Base-by-base conservation (phyloP, 2,888 invertebrate genomes). In the Aleiodes leptofemur region DNA sequence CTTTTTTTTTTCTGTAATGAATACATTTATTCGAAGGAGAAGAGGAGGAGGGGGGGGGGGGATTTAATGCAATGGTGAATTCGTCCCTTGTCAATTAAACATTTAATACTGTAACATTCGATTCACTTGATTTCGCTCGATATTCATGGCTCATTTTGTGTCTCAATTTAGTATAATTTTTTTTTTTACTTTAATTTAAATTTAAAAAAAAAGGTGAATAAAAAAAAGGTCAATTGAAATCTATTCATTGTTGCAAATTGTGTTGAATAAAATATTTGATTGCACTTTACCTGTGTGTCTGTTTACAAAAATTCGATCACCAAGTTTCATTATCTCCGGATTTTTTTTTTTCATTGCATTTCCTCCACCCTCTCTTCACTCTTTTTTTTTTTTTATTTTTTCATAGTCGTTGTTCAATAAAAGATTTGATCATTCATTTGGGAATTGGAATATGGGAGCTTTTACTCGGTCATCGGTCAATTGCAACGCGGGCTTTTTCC, bases 401-500 rank as follows among this genome's bases (percentile, higher is more conserved):
- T 48, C 34, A 48, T 23, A 16, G 38, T 34, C 43, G 48, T 43
- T 43, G 64, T 64, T 64, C 64, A 64, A 64, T 64, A 64, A 64
- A 64, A 64, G 64, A 64, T 64, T 64, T 64, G 64, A 64, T 64
- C 64, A 64, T 64, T 64, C 64, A 64, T 64, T 64, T 64, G 64
- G 64, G 64, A 14, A 64, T 51, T 68, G 51, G 51, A 51, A 68
- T 50, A 68, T 51, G 68, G 68, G 51, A 23, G 69, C 59, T 59
- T 59, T 74, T 59, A 74, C 69, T 69, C 68, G 74, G 74, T 61
- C 74, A 74, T 74, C 69, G 74, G 69, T 74, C 57, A 69, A 59
- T 59, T 74, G 61, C 57, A 69, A 59, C 59, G 50, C 51, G 69
- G 69, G 69, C 75, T 76, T 78, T 79, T 77, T 79, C 74, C 79